Evolutionary conservation across 2,113 vertebrate genomes (phyloP).

Genomic region (Alces alces): DNA sequence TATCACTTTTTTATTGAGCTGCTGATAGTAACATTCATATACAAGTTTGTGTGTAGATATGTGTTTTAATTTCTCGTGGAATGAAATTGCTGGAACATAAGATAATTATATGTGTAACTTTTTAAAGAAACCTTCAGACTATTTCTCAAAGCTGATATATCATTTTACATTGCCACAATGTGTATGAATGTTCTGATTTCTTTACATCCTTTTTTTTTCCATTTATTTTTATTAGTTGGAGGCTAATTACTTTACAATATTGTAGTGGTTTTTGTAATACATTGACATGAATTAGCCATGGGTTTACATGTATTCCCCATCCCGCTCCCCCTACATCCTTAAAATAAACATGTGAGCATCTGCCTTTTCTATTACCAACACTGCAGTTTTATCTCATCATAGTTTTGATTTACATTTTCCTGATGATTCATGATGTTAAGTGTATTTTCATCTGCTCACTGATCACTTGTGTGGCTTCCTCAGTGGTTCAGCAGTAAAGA

Average conservation of each 20-base stretch:
- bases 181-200: not conserved
- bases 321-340: too few species aligned
- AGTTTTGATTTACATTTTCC: not conserved
- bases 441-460: not conserved
- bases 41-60: not conserved
- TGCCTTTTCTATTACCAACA: not conserved
- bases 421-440: not conserved
- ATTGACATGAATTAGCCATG: too few species aligned
- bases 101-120: not conserved
- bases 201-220: not conserved
- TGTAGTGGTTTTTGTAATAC: too few species aligned
- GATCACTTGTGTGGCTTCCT: not conserved
- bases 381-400: not conserved
- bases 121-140: not conserved
- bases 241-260: too few species aligned
- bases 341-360: not conserved
- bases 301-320: too few species aligned
- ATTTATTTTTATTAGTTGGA: too few species aligned
- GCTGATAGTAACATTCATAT: not conserved
- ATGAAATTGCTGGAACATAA: not conserved
- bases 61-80: not conserved
- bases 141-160: not conserved
- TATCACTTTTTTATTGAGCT: not conserved
- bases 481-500: not conserved
- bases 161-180: not conserved